These are phyloP conservation scores for Fabriciana adippe DNA, from an alignment of 2,888 invertebrate species.

Conservation along the genomic window DNA sequence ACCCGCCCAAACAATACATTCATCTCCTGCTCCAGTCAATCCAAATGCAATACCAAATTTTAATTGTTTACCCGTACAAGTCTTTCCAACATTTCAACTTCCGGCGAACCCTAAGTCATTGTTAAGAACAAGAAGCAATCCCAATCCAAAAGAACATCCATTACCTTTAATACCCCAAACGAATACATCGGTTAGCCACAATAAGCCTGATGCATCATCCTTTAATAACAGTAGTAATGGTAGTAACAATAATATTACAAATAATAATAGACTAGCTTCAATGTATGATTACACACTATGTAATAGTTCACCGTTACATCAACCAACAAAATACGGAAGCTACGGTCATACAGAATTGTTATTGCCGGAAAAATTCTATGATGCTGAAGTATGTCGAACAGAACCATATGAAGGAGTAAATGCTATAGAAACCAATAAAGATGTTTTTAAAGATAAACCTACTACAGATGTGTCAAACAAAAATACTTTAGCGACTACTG, in stretches of 20 bases:
- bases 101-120: constrained; percentile 86
- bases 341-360: constrained; percentile 46
- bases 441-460: constrained; percentile 15
- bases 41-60: constrained; percentile 69
- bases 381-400: constrained; percentile 57
- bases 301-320: constrained; percentile 42
- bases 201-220: constrained; percentile 42
- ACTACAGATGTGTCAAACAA: constrained; percentile 8
- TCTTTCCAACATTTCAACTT: constrained; percentile 84
- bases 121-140: constrained; percentile 68
- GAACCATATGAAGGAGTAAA: constrained; percentile 42
- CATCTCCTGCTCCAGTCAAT: constrained; percentile 77
- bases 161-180: constrained; percentile 41
- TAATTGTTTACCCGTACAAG: constrained; percentile 77
- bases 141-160: constrained; percentile 56
- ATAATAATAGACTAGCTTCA: constrained; percentile 51
- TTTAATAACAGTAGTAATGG: constrained; percentile 16
- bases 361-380: constrained; percentile 59
- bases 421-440: constrained; percentile 22
- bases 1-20: constrained; percentile 76
- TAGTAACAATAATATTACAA: constrained; percentile 49
- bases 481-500: constrained; percentile 28
- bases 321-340: constrained; percentile 52
- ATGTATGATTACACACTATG: constrained; percentile 53
- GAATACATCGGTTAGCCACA: constrained; percentile 41